Percentiles rank a stretch among this genome's conserved stretches.
These are phyloP conservation scores for Tenthredo scrophulariae DNA, from an alignment of 2,888 invertebrate species.

Conservation along the genomic window DNA sequence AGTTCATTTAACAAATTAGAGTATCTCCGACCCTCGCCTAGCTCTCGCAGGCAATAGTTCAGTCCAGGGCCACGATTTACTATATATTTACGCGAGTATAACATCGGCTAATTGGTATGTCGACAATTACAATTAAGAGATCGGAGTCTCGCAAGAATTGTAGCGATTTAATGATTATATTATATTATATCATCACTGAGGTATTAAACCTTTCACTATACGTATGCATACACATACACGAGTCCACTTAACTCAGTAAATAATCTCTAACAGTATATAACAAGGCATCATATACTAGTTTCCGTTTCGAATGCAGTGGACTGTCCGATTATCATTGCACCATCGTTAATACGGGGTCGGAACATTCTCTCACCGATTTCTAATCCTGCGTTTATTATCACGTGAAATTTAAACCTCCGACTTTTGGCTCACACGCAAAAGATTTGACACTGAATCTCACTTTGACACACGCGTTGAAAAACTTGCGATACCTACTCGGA, in stretches of 20 bases:
- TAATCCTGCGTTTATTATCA: neutral
- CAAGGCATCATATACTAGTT: constrained; percentile 25
- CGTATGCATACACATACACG: neutral
- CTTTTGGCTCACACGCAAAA: neutral
- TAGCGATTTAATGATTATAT: constrained; percentile 2
- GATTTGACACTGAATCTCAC: neutral
- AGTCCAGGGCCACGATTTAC: neutral
- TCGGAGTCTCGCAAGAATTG: neutral
- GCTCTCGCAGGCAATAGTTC: neutral
- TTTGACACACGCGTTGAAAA: neutral
- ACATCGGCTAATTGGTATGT: neutral
- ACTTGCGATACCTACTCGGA: neutral
- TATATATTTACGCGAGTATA: constrained; percentile 1
- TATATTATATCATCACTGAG: neutral
- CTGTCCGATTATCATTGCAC: neutral
- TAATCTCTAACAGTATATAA: constrained; percentile 15
- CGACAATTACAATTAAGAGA: neutral
- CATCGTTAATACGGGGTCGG: neutral
- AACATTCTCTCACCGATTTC: neutral
- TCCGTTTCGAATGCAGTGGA: constrained; percentile 11
- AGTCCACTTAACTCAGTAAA: neutral
- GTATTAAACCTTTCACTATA: neutral
- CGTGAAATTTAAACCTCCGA: too few relatives aligned
- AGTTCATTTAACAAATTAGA: neutral
- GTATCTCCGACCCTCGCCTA: neutral